Conservation (phyloP, 2,113 vertebrate species). For the Sinocyclocheilus anophthalmus region DNA sequence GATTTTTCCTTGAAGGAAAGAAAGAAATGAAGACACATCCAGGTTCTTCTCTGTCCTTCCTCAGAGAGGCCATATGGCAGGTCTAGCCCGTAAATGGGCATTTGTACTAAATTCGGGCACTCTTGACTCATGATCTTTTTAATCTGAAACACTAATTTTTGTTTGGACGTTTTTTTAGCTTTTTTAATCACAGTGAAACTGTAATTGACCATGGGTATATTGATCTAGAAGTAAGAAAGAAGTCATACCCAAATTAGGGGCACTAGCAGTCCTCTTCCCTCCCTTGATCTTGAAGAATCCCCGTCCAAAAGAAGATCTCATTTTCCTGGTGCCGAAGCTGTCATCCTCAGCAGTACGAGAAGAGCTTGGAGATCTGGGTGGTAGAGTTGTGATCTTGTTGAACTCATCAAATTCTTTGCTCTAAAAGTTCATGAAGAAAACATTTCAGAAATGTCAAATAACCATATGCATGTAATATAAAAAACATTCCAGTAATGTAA, state of each 20-base stretch:
- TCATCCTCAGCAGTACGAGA: constrained; percentile 75
- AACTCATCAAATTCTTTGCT: constrained; percentile 71
- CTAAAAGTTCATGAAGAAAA: constrained; percentile 65
- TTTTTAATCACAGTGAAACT: not conserved
- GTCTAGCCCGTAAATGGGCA: too few species aligned
- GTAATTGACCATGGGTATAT: too few species aligned
- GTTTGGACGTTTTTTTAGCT: too few species aligned
- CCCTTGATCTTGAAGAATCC: constrained; percentile 97
- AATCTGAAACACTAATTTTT: too few species aligned
- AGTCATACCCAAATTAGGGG: constrained; percentile 88
- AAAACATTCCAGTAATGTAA: not conserved
- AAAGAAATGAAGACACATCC: too few species aligned
- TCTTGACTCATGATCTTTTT: too few species aligned
- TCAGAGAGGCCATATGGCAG: too few species aligned
- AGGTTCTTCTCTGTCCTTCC: too few species aligned
- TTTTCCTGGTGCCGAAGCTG: constrained; percentile 88
- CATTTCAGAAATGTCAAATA: too few species aligned
- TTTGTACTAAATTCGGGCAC: too few species aligned
- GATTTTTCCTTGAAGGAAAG: too few species aligned
- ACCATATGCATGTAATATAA: not conserved
- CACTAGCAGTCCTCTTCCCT: constrained; percentile 86
- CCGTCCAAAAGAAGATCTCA: constrained; percentile 91
- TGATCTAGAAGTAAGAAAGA: not conserved
- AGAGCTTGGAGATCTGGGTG: constrained; percentile 76
- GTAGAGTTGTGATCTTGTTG: constrained; percentile 75